Evolutionary conservation across 2,888 invertebrate genomes (phyloP).

Genomic region (Deroplatys truncata): DNA sequence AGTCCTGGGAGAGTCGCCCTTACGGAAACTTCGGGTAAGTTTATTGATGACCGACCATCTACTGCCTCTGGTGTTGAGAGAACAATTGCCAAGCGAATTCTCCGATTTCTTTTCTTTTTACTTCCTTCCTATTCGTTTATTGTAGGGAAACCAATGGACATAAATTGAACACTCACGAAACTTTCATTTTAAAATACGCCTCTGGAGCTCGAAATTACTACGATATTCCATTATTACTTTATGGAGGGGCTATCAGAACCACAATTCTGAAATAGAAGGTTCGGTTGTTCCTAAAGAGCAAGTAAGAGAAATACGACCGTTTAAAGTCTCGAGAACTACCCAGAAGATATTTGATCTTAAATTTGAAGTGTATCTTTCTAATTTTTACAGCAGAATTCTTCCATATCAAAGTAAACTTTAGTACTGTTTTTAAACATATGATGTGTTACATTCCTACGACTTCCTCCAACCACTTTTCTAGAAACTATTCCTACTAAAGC

Average conservation of each 20-base stretch:
- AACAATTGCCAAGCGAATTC: not conserved
- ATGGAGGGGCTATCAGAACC: not conserved
- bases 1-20: not conserved
- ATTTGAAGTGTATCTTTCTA: too few relatives aligned
- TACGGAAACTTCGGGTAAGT: not conserved
- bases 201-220: not conserved
- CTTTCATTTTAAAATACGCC: not conserved
- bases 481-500: too few relatives aligned
- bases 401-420: too few relatives aligned
- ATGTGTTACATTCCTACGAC: too few relatives aligned
- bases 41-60: not conserved
- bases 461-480: too few relatives aligned
- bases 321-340: too few relatives aligned
- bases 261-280: too few relatives aligned
- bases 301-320: too few relatives aligned
- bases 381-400: too few relatives aligned
- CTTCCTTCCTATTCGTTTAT: not conserved
- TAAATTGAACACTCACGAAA: not conserved
- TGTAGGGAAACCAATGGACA: not conserved
- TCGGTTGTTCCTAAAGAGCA: too few relatives aligned
- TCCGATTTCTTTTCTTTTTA: not conserved
- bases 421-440: too few relatives aligned
- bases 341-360: too few relatives aligned
- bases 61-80: not conserved
- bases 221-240: not conserved